These are phyloP conservation scores for Girardinus metallicus DNA, from an alignment of 2,797 vertebrate genomes.

Conservation along the genomic window DNA sequence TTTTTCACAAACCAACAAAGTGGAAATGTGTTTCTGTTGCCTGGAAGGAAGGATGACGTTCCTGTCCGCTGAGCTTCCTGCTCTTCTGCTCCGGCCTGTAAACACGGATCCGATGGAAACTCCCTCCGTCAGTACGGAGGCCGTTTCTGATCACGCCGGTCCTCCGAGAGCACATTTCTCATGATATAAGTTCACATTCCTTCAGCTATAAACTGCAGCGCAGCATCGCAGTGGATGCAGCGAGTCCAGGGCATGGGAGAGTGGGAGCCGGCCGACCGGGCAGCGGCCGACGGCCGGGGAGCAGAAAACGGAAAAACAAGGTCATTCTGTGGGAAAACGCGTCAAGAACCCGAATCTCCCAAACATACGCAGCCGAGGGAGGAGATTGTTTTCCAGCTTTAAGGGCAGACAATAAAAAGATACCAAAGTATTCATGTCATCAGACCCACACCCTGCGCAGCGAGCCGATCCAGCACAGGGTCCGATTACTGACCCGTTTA, in stretches of 20 bases:
- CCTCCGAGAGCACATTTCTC: conserved; percentile 20
- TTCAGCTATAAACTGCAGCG: conserved; percentile 29
- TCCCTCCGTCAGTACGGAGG: background rate
- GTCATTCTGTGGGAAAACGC: background rate
- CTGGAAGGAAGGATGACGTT: background rate
- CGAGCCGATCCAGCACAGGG: background rate
- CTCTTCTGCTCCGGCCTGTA: background rate
- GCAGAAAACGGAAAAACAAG: conserved; percentile 50
- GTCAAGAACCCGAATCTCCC: conserved; percentile 24
- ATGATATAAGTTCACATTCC: conserved; percentile 18
- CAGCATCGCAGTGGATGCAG: conserved; percentile 13
- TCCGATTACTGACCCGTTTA: conserved; percentile 13
- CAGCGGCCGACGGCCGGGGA: conserved; percentile 64
- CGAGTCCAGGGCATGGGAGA: conserved; percentile 34
- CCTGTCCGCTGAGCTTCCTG: background rate
- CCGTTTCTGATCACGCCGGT: background rate
- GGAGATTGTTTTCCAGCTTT: background rate
- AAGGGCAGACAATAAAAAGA: conserved; percentile 38
- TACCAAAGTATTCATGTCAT: conserved; percentile 50
- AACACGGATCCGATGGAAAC: background rate
- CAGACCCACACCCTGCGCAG: conserved; percentile 34
- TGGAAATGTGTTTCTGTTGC: no score
- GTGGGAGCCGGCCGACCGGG: conserved; percentile 44
- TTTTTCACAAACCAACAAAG: background rate
- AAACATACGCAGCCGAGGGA: conserved; percentile 7